Evolutionary conservation across 2,888 invertebrate species (phyloP), one percentile per base, ranked within the genome.

Genomic region (Candidula unifasciata): DNA sequence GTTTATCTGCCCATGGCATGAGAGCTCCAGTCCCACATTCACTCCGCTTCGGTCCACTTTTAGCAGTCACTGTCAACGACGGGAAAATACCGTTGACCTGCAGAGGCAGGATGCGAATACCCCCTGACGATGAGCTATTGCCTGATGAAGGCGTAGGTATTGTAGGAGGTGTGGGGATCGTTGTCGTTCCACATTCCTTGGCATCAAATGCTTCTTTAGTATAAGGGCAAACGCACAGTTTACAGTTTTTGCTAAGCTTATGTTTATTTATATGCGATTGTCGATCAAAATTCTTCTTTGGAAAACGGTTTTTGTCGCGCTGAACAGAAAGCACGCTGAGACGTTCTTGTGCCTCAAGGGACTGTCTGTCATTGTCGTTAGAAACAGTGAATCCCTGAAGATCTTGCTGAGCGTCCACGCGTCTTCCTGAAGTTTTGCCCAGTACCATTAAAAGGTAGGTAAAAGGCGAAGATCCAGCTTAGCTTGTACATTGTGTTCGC

Each of bases 21-120:
- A 88, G 69, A 2, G 88, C 88, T 16, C 88, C 88, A 1, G 84
- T 88, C 8, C 88, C 88, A 83, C 88, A 85, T 44, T 88, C 88
- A 24, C 86, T 80, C 24, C 88, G 77, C 21, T 13, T 68, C 1
- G 86, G 84, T 16, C 83, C 86, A 57, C 87, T 88, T 24, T 82
- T 82, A 18, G 88, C 88, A 2, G 86, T 86, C 3, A 66, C 85
- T 33, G 82, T 30, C 13, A 82, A 21, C 1, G 73, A 60, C 3
- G 82, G 82, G 33, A 82, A 82, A 37, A 82, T 82, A 5, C 82
- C 82, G 24, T 82, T 82, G 18, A 76, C 76, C 0, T 76, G 64
- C 24, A 82, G 73, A 16, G 81, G 81, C 30, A 71, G 78, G 24
- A 57, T 60, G n/a, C 24, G 77, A 60, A 77, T 35, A 24, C 21